phyloP scores from a whole-genome alignment of 2,888 invertebrate genomes.

The Crocallis elinguaria region DNA sequence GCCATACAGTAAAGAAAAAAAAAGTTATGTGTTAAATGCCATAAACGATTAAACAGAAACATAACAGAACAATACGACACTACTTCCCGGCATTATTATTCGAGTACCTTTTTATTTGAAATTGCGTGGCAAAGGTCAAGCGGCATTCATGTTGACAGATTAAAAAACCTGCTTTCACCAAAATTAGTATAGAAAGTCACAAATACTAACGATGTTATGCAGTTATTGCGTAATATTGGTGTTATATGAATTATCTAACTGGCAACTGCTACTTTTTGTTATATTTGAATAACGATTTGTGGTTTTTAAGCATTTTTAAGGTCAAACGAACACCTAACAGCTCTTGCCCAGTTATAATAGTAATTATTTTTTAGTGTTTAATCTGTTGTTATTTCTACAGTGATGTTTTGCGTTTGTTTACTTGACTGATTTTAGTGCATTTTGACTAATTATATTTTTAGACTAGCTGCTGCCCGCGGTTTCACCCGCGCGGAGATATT shows the following conservation, averaged over 20 bases:
- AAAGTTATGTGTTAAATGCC: not conserved
- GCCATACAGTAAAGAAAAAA: not conserved
- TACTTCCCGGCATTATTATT: slow-evolving; percentile 7
- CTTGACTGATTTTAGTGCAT: too few species aligned
- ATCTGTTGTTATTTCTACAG: too few species aligned
- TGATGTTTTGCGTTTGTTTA: too few species aligned
- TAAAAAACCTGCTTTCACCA: slow-evolving; percentile 30
- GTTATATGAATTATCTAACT: slow-evolving; percentile 12
- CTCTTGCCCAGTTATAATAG: too few species aligned
- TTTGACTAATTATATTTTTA: too few species aligned
- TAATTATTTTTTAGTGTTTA: too few species aligned
- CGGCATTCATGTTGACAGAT: slow-evolving; percentile 19
- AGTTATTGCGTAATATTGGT: slow-evolving; percentile 18
- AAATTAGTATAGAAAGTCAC: slow-evolving; percentile 33
- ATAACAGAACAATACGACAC: slow-evolving; percentile 1
- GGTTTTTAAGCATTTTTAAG: slow-evolving; percentile 3
- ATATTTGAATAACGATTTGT: slow-evolving; percentile 8
- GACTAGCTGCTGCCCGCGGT: too few species aligned
- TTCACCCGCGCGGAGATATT: too few species aligned
- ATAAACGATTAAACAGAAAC: slow-evolving; percentile 2
- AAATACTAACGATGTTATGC: slow-evolving; percentile 22
- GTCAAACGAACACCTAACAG: slow-evolving; percentile 1
- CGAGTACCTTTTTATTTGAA: slow-evolving; percentile 8
- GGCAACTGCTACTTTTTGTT: slow-evolving; percentile 5
- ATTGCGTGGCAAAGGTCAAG: slow-evolving; percentile 18